A percentile compares a stretch with the other conserved stretches of the same genome.
Evolutionary conservation across 53 echinoderm and acorn worm species (phyloP).

Genomic region (Echinometra lucunter): DNA sequence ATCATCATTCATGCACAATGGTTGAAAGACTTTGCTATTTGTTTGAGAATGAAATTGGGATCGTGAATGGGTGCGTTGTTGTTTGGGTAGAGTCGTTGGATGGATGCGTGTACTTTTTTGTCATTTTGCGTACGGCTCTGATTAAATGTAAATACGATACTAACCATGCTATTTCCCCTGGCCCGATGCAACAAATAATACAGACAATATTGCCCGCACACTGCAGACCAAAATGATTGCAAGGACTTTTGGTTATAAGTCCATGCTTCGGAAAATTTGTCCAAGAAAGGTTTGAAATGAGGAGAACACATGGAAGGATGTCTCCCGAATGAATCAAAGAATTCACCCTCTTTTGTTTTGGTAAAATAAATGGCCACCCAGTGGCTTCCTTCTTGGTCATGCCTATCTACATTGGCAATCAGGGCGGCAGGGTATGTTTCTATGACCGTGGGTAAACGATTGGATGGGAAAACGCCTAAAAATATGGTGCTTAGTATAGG

Average conservation of each 20-base stretch:
- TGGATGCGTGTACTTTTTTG: background rate
- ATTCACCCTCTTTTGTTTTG: background rate
- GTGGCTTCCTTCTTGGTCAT: conserved; percentile 44
- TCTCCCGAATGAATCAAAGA: conserved; percentile 52
- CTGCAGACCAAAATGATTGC: conserved; percentile 47
- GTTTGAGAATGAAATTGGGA: background rate
- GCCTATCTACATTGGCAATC: conserved; percentile 32
- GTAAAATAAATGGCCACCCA: conserved; percentile 38
- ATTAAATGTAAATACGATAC: background rate
- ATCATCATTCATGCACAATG: background rate
- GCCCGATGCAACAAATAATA: conserved; percentile 41
- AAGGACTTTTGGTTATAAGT: background rate
- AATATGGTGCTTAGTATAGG: background rate
- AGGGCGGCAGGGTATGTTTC: background rate
- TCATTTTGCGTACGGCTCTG: conserved; percentile 43
- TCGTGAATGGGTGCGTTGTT: conserved; percentile 28
- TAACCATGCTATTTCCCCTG: conserved; percentile 23
- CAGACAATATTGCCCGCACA: conserved; percentile 43
- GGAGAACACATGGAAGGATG: conserved; percentile 43
- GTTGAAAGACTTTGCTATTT: background rate
- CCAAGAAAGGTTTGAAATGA: conserved; percentile 24
- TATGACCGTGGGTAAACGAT: background rate
- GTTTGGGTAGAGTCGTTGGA: background rate
- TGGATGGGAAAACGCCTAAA: background rate
- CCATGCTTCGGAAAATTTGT: background rate